A percentile compares a stretch with the other conserved stretches of the same genome.
These are phyloP conservation scores for Barnardius zonarius DNA, from an alignment of 2,113 vertebrate species.

Conservation along the genomic window DNA sequence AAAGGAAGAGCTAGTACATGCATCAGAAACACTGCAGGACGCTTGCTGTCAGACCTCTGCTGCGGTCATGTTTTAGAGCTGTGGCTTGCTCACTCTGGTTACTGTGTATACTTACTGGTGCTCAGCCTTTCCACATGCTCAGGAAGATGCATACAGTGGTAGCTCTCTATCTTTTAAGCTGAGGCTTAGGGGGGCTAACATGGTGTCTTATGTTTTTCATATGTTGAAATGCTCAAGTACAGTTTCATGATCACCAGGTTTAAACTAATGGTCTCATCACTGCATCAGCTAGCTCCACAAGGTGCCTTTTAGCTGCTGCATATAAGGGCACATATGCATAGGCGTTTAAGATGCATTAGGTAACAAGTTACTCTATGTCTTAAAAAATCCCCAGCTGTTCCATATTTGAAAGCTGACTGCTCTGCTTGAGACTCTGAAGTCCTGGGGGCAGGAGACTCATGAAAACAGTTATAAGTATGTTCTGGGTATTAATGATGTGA, in stretches of 20 bases:
- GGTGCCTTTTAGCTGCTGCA: not conserved
- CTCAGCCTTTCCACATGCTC: not conserved
- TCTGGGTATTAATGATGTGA: not conserved
- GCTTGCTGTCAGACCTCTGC: not conserved
- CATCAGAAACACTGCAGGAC: not conserved
- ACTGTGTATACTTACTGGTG: not conserved
- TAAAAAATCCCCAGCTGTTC: not conserved
- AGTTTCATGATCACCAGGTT: not conserved
- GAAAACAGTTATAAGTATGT: not conserved
- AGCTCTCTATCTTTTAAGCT: not conserved
- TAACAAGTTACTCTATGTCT: not conserved
- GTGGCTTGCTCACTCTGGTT: not conserved
- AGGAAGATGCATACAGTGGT: not conserved
- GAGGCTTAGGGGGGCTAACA: not conserved
- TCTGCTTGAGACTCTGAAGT: not conserved
- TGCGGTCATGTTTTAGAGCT: rapidly evolving
- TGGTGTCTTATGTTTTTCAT: not conserved
- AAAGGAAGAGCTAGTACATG: rapidly evolving
- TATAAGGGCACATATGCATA: not conserved
- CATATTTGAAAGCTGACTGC: not conserved
- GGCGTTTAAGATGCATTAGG: not conserved
- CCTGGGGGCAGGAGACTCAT: not conserved
- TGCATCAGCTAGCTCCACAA: not conserved
- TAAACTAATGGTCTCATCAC: not conserved
- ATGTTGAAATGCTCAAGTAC: not conserved